Percentiles rank a stretch among this genome's conserved stretches.
These are phyloP conservation scores for Pollachius pollachius DNA, from an alignment of 2,113 vertebrate species.

Conservation along the genomic window DNA sequence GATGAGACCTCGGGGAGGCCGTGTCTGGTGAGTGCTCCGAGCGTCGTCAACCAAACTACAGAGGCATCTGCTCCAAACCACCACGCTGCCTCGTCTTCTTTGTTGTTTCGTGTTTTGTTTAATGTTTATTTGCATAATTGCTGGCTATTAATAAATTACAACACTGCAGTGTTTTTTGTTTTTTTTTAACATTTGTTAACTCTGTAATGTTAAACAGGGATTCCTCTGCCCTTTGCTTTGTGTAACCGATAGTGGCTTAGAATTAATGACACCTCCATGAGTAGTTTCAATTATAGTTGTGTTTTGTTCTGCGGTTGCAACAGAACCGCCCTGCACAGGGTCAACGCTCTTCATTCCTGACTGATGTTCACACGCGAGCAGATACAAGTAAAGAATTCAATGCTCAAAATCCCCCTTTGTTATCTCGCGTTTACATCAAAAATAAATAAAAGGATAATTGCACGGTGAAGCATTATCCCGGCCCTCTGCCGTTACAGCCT, in stretches of 20 bases:
- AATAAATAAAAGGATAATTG: too few relatives aligned
- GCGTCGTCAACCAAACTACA: constrained; percentile 19
- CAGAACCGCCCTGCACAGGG: not conserved
- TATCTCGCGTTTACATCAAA: not conserved
- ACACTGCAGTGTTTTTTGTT: not conserved
- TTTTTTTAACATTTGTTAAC: too few relatives aligned
- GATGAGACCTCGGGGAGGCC: constrained; percentile 16
- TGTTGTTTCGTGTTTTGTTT: constrained; percentile 37
- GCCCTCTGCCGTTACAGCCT: too few relatives aligned
- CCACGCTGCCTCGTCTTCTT: constrained; percentile 16
- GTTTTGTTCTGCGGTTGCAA: constrained; percentile 1
- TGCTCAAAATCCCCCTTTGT: not conserved
- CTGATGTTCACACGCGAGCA: not conserved
- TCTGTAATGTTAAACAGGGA: constrained; percentile 16
- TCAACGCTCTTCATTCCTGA: too few relatives aligned
- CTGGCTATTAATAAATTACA: constrained; percentile 48
- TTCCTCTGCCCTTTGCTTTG: constrained; percentile 19
- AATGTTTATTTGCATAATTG: constrained; percentile 54
- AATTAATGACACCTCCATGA: constrained; percentile 16
- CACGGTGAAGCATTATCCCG: too few relatives aligned
- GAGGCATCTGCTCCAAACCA: constrained; percentile 27
- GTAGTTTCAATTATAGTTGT: constrained; percentile 8
- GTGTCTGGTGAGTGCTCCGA: constrained; percentile 6
- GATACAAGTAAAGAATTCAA: not conserved
- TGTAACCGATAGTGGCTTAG: not conserved